phyloP scores from a whole-genome alignment of 2,113 vertebrate genomes.

The Megaceryle maxima region DNA sequence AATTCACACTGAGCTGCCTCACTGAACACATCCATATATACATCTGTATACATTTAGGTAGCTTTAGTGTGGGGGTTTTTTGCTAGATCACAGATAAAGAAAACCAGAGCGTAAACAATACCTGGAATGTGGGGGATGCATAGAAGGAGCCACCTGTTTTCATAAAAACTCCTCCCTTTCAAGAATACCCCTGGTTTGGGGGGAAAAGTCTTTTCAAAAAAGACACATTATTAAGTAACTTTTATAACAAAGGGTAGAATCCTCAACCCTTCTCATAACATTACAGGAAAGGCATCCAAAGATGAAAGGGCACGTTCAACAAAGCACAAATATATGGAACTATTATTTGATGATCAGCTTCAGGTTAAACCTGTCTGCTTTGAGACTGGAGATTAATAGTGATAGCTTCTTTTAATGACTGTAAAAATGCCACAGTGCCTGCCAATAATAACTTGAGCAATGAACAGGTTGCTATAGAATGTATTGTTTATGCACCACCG shows the following conservation, averaged over 20 bases:
- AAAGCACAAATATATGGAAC: background rate
- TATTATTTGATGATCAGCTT: conserved; percentile 30
- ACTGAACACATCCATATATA: background rate
- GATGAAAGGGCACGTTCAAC: background rate
- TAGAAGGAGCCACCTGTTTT: background rate
- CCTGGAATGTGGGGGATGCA: background rate
- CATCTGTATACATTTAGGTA: background rate
- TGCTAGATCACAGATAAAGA: background rate
- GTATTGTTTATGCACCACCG: conserved; percentile 33
- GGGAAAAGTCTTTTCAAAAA: background rate
- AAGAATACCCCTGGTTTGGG: background rate
- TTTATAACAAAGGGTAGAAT: background rate
- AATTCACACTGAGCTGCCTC: background rate
- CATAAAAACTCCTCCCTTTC: background rate
- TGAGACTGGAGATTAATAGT: conserved; percentile 41
- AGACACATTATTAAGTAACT: background rate
- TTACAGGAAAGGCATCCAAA: background rate
- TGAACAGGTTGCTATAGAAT: conserved; percentile 54
- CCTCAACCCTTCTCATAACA: background rate
- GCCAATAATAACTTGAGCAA: conserved; percentile 61
- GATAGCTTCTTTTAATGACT: conserved; percentile 48
- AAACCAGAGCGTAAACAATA: background rate
- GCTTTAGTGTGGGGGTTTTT: background rate
- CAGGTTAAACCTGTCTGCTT: conserved; percentile 40
- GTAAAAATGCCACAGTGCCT: conserved; percentile 27